Evolutionary conservation across 1,140 invertebrate species (phyloP).

Genomic region (Drosophila repleta): DNA sequence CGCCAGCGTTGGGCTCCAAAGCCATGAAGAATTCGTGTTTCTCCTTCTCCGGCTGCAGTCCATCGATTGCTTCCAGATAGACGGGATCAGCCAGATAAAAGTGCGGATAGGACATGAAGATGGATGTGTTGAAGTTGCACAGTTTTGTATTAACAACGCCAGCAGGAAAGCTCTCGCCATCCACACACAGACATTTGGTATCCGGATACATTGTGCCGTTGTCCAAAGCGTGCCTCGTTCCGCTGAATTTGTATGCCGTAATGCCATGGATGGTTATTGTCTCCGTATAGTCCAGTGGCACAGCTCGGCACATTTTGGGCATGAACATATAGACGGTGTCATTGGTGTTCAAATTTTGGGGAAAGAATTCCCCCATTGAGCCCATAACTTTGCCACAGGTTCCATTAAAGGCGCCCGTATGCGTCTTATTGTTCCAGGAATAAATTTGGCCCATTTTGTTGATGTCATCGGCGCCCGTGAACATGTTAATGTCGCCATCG

Average conservation of each 20-base stretch:
- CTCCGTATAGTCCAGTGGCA: slow-evolving; percentile 86
- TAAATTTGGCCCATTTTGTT: slow-evolving; percentile 87
- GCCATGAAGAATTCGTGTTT: slow-evolving; percentile 89
- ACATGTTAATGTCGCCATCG: slow-evolving; percentile 90
- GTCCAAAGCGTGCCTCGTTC: slow-evolving; percentile 86
- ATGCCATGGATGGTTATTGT: slow-evolving; percentile 85
- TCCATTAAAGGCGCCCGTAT: slow-evolving; percentile 86
- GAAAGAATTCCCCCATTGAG: slow-evolving; percentile 91
- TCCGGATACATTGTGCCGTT: slow-evolving; percentile 86
- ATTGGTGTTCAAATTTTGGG: slow-evolving; percentile 86
- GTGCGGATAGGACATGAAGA: slow-evolving; percentile 93
- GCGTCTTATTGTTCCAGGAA: slow-evolving; percentile 88
- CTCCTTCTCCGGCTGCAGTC: slow-evolving; percentile 88
- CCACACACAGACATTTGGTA: slow-evolving; percentile 89
- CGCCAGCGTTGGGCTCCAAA: slow-evolving; percentile 90
- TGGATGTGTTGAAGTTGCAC: slow-evolving; percentile 89
- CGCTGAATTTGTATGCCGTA: slow-evolving; percentile 86
- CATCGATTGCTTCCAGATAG: slow-evolving; percentile 87
- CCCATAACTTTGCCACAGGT: slow-evolving; percentile 86
- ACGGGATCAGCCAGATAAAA: slow-evolving; percentile 91
- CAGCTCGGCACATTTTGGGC: slow-evolving; percentile 88
- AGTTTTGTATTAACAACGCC: slow-evolving; percentile 88
- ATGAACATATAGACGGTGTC: slow-evolving; percentile 87
- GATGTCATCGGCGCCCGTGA: slow-evolving; percentile 87
- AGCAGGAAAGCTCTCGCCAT: slow-evolving; percentile 87